Evolutionary conservation across 2,797 vertebrate species (phyloP).

Genomic region (Microctenopoma stevenorrisi): DNA sequence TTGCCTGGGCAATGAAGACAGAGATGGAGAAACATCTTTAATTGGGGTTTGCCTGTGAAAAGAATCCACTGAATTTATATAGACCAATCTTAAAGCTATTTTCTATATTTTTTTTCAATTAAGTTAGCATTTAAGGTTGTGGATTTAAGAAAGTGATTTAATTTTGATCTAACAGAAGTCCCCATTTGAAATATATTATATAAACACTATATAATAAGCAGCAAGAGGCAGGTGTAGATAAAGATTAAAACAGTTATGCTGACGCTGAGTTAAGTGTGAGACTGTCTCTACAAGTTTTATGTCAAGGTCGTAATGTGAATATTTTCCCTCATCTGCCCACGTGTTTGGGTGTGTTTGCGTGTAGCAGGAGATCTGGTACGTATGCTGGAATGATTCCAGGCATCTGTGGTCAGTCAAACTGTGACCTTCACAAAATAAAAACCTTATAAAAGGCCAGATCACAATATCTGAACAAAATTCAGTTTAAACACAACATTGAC

Average conservation of each 20-base stretch:
- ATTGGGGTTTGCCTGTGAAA: neutral
- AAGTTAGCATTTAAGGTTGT: neutral
- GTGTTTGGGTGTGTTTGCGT: neutral
- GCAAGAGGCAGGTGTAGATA: neutral
- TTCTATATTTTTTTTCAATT: neutral
- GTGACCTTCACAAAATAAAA: constrained; percentile 35
- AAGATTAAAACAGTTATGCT: neutral
- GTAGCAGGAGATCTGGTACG: constrained; percentile 12
- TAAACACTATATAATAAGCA: neutral
- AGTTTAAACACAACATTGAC: neutral
- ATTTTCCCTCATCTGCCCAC: constrained; percentile 7
- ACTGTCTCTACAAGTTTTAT: neutral
- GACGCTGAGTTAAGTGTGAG: constrained; percentile 6
- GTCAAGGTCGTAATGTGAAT: constrained; percentile 26
- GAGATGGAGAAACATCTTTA: neutral
- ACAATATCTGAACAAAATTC: neutral
- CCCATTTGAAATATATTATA: neutral
- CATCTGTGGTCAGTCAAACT: constrained; percentile 32
- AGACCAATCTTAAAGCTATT: neutral
- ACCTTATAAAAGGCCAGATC: constrained; percentile 34
- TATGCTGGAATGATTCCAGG: constrained; percentile 29
- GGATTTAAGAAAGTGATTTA: neutral
- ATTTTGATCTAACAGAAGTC: neutral
- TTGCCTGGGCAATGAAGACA: constrained; percentile 9
- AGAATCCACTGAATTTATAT: neutral